A percentile compares a stretch with the other conserved stretches of the same genome.
Conservation (phyloP, 2,888 invertebrate genomes). For the Alcis repandata region DNA sequence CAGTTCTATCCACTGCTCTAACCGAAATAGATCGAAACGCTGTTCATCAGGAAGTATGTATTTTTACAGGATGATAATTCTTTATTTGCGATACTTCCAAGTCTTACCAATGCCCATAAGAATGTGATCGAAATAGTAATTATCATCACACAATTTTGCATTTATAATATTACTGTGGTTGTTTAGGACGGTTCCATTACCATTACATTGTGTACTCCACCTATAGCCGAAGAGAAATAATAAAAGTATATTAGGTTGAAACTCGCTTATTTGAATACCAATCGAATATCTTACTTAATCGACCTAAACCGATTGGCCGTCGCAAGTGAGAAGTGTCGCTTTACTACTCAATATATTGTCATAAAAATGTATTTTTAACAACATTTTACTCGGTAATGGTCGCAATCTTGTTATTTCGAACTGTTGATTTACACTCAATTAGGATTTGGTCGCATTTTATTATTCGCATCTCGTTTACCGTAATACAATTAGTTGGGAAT, state of each 20-base stretch:
- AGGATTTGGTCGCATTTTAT: constrained; percentile 50
- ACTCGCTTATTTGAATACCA: constrained; percentile 66
- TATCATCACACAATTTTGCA: too few relatives aligned
- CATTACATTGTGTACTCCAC: constrained; percentile 8
- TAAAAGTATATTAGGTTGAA: constrained; percentile 60
- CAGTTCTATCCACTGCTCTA: too few relatives aligned
- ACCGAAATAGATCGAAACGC: too few relatives aligned
- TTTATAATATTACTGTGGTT: too few relatives aligned
- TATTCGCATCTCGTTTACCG: constrained; percentile 46
- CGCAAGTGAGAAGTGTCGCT: constrained; percentile 71
- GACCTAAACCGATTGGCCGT: constrained; percentile 64
- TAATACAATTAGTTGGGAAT: constrained; percentile 29
- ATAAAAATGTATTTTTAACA: constrained; percentile 67
- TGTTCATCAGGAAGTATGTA: too few relatives aligned
- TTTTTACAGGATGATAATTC: too few relatives aligned
- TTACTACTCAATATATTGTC: constrained; percentile 69
- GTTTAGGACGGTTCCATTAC: too few relatives aligned
- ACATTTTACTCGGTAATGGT: constrained; percentile 57
- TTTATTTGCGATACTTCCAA: too few relatives aligned
- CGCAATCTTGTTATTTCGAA: constrained; percentile 54
- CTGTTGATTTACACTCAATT: constrained; percentile 58
- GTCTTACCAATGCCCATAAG: too few relatives aligned
- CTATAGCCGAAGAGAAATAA: constrained; percentile 51
- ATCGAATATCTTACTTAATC: constrained; percentile 70
- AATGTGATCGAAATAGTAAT: too few relatives aligned